Evolutionary conservation across 2,113 vertebrate species (phyloP).

Genomic region (Hypocryptadius cinnamomeus): DNA sequence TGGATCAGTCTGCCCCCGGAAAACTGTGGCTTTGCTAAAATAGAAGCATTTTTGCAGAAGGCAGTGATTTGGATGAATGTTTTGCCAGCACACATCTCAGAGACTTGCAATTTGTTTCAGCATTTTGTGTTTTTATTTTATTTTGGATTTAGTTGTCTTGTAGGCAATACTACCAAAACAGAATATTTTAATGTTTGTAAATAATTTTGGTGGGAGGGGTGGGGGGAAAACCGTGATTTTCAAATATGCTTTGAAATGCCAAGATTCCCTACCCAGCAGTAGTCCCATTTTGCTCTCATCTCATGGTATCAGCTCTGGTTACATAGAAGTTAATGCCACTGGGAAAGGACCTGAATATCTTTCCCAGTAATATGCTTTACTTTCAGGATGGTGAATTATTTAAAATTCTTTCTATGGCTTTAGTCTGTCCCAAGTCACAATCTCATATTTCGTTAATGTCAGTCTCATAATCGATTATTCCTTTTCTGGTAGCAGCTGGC

Average conservation of each 20-base stretch:
- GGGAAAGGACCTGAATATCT: background rate
- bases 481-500: background rate
- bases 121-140: slow-evolving; percentile 1
- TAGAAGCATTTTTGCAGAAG: slow-evolving; percentile 12
- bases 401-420: background rate
- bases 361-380: background rate
- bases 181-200: slow-evolving; percentile 7
- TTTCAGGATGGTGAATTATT: slow-evolving; percentile 20
- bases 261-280: background rate
- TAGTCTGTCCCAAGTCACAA: background rate
- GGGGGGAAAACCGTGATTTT: background rate
- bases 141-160: background rate
- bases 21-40: background rate
- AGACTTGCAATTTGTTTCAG: background rate
- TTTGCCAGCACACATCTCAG: background rate
- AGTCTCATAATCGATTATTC: background rate
- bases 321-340: background rate
- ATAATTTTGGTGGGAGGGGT: background rate
- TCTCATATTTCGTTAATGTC: background rate
- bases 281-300: background rate
- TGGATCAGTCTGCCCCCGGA: background rate
- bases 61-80: background rate
- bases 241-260: background rate
- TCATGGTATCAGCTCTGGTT: background rate
- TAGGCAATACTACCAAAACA: background rate